A percentile compares a stretch with the other conserved stretches of the same genome.
Conservation (phyloP, 2,888 invertebrate genomes). For the Meandrusa payeni region DNA sequence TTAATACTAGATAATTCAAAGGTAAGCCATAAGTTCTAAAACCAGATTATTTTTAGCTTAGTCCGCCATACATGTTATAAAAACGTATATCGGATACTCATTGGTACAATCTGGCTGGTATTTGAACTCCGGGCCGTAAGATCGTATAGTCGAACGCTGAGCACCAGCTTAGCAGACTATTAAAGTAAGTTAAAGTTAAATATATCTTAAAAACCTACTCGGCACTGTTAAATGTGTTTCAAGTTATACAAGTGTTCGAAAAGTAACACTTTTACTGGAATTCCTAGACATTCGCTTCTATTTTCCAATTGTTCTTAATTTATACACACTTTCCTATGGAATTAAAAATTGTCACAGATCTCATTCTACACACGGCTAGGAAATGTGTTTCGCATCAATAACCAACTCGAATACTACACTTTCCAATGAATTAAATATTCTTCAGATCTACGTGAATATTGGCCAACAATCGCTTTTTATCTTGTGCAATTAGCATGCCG, state of each 20-base stretch:
- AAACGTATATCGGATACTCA: too few species aligned
- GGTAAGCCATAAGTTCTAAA: too few species aligned
- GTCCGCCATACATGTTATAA: too few species aligned
- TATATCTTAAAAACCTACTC: too few species aligned
- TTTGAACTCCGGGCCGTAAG: too few species aligned
- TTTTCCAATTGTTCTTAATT: constrained; percentile 8
- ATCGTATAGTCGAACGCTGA: too few species aligned
- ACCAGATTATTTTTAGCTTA: too few species aligned
- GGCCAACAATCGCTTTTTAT: not conserved
- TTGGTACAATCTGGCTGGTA: too few species aligned
- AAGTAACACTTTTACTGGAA: constrained; percentile 2
- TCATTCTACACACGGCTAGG: constrained; percentile 14
- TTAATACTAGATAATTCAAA: too few species aligned
- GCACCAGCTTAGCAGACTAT: too few species aligned
- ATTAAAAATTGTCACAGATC: constrained; percentile 6
- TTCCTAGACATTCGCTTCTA: not conserved
- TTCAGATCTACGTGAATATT: constrained; percentile 5
- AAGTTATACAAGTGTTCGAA: too few species aligned
- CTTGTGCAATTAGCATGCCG: not conserved
- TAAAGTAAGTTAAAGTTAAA: too few species aligned
- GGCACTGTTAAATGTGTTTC: not conserved
- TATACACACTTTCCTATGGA: constrained; percentile 16
- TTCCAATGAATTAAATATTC: constrained; percentile 23
- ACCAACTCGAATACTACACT: constrained; percentile 16
- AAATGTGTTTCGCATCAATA: constrained; percentile 10